Percentiles rank a stretch among this genome's conserved stretches.
These are phyloP conservation scores for Anolis apletophallus DNA, from an alignment of 2,797 vertebrate genomes.

Conservation along the genomic window DNA sequence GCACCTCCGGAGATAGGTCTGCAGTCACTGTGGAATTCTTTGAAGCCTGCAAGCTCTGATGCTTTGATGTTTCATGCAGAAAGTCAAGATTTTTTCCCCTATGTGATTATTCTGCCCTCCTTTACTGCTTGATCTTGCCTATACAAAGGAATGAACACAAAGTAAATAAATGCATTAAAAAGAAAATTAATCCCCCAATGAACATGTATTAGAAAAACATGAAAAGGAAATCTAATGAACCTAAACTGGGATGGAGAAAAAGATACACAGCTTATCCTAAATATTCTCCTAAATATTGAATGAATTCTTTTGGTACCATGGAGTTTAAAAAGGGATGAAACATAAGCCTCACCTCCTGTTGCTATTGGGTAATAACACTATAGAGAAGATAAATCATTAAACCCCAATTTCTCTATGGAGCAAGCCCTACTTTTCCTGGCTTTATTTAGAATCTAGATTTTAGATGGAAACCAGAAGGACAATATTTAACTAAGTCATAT, in stretches of 20 bases:
- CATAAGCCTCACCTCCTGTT: background rate
- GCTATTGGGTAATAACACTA: background rate
- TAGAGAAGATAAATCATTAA: background rate
- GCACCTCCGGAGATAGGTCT: constrained; percentile 55
- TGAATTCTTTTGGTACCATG: background rate
- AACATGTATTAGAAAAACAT: background rate
- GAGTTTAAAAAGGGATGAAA: background rate
- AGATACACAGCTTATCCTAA: background rate
- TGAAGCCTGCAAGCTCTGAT: constrained; percentile 54
- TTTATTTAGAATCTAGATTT: background rate
- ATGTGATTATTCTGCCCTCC: constrained; percentile 44
- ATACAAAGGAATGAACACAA: background rate
- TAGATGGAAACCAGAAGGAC: background rate
- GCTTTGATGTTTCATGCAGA: constrained; percentile 66
- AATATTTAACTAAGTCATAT: background rate
- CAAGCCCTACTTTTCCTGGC: background rate
- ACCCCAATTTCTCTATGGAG: background rate
- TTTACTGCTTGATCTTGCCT: constrained; percentile 25
- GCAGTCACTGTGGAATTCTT: constrained; percentile 56
- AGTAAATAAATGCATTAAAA: constrained; percentile 2
- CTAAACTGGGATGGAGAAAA: background rate
- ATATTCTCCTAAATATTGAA: background rate
- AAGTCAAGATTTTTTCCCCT: constrained; percentile 31
- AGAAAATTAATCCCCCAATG: constrained; percentile 9
- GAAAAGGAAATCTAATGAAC: background rate